phyloP scores from a whole-genome alignment of 2,888 invertebrate genomes.

The Agonopterix subpropinquella region DNA sequence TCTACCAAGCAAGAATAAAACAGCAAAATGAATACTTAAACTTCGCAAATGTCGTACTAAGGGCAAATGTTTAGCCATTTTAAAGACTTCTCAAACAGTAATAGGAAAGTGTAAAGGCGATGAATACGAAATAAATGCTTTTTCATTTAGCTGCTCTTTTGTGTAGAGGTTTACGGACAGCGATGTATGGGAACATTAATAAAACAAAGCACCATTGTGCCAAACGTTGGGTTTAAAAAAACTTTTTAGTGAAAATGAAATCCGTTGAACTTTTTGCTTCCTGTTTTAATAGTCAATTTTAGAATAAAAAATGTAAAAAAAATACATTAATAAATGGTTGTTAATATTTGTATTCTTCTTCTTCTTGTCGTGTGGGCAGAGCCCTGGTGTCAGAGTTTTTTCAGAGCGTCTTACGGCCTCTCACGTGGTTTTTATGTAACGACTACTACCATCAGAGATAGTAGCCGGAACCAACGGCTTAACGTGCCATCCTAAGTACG shows the following conservation, averaged over 20 bases:
- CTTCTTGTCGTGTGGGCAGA: no score
- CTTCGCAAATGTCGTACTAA: slow-evolving; percentile 8
- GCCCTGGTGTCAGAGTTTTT: no score
- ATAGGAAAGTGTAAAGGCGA: slow-evolving; percentile 27
- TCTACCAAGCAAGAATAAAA: slow-evolving; percentile 1
- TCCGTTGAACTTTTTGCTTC: no score
- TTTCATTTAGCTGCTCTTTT: slow-evolving; percentile 55
- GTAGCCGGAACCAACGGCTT: no score
- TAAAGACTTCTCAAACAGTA: slow-evolving; percentile 26
- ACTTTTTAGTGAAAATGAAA: slow-evolving; percentile 11
- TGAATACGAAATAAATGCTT: slow-evolving; percentile 47
- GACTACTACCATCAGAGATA: no score
- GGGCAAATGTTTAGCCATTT: slow-evolving; percentile 16
- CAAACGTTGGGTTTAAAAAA: slow-evolving; percentile 31
- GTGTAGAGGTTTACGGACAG: slow-evolving; percentile 42
- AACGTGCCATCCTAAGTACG: no score
- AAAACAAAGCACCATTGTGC: slow-evolving; percentile 51
- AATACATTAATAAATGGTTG: no score
- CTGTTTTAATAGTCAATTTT: no score
- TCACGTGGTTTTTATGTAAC: no score
- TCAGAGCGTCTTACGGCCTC: no score
- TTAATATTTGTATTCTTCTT: no score
- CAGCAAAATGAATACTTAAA: neutral
- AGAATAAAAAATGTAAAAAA: no score
- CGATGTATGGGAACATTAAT: slow-evolving; percentile 57